Base-by-base conservation (phyloP, 2,797 vertebrate genomes). In the Xenops minutus region DNA sequence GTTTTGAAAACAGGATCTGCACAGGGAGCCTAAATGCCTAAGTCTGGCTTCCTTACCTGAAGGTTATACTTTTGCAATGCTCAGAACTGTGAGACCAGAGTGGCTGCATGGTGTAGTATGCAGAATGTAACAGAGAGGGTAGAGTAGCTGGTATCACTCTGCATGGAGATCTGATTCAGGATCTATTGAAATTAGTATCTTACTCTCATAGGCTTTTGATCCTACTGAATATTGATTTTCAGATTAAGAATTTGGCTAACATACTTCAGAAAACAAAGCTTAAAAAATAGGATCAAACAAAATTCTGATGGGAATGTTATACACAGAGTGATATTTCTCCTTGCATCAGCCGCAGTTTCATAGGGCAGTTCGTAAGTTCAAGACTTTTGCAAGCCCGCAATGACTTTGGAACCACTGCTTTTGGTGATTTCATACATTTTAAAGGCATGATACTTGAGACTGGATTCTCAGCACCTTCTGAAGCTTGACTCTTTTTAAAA, bases 101-200 rank as follows among this genome's bases (percentile, higher is more conserved):
- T 56, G 18, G 10, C 7, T 72, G 75, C 39, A 30, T 0, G 2
- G 41, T 0, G 2, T 32, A 0, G 0, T 15, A 54, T 9, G 29
- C 19, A 81, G 44, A 77, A 74, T 23, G 14, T 34, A 24, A 74
- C 22, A 63, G 41, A 66, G 30, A 72, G 2, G 16, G 12, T 7
- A 63, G 10, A 54, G 29, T 32, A 56, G 15, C 13, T 71, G 29
- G n/a, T 56, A 30, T 5, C 48, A 46, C 19, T 46, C 24, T 59
- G 48, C 3, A 24, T 1, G 39, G 22, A 69, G 17, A 13, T 68
- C 64, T 82, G 46, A 72, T 51, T 41, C 39, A 79, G 26, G 41
- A 54, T 20, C 21, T 84, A 13, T 58, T 59, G 30, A 79, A 89
- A 85, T 75, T 14, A 84, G 5, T 49, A n/a, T 7, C 10, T 77